A percentile compares a stretch with the other conserved stretches of the same genome.
phyloP scores from a whole-genome alignment of 2,888 invertebrate species.

The Agrilus mali region DNA sequence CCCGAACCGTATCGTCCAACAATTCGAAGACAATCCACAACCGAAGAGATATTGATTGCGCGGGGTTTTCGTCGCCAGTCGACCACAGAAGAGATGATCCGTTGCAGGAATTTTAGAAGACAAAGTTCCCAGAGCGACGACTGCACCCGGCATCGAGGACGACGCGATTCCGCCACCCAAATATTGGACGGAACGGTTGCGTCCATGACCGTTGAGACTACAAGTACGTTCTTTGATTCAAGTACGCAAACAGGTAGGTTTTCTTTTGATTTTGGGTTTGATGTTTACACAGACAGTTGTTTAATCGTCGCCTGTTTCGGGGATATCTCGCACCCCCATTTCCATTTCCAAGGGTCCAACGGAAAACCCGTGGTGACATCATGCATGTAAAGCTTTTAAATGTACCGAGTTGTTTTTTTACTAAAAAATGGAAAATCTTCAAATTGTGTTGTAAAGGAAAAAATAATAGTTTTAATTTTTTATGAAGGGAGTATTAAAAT shows the following conservation, averaged over 20 bases:
- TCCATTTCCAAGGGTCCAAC: too few species aligned
- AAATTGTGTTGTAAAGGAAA: too few species aligned
- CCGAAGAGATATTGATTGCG: conserved; percentile 82
- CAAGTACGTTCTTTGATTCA: conserved; percentile 84
- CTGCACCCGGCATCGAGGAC: conserved; percentile 53
- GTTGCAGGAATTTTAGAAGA: conserved; percentile 80
- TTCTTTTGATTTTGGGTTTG: conserved; percentile 2
- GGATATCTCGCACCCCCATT: too few species aligned
- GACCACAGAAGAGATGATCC: conserved; percentile 86
- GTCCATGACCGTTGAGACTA: conserved; percentile 87
- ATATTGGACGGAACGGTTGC: conserved; percentile 85
- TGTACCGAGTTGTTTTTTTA: too few species aligned
- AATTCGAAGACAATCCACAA: conserved; percentile 77
- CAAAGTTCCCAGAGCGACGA: conserved; percentile 86
- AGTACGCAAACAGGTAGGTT: conserved; percentile 84
- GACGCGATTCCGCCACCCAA: conserved; percentile 78
- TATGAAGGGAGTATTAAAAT: too few species aligned
- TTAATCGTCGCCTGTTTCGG: too few species aligned
- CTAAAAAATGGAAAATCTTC: too few species aligned
- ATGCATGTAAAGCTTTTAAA: too few species aligned
- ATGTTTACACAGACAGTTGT: too few species aligned
- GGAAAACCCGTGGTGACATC: too few species aligned
- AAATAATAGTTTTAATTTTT: too few species aligned
- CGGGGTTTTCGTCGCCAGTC: conserved; percentile 81
- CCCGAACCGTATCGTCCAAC: conserved; percentile 54